Conservation (phyloP, 1,140 invertebrate genomes). For the Drosophila lini region DNA sequence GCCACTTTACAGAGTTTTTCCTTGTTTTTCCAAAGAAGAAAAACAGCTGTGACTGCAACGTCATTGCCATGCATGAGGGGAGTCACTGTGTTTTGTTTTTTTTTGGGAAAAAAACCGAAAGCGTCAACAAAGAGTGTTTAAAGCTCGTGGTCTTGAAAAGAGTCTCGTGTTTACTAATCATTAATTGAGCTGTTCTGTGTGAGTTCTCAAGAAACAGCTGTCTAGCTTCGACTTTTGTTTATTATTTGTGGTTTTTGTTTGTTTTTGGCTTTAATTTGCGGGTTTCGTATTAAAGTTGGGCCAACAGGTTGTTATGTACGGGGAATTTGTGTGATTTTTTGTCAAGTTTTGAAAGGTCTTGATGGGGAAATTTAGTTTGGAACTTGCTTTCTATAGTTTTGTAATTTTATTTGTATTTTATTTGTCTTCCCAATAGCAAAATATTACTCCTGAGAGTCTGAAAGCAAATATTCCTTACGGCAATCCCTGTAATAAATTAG, state of each 20-base stretch:
- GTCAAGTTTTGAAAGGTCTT: no score
- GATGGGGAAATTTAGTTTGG: background rate
- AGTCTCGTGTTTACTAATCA: background rate
- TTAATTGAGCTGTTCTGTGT: background rate
- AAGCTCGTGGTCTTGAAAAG: slow-evolving; percentile 13
- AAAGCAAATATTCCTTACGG: slow-evolving; percentile 6
- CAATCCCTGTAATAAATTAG: slow-evolving; percentile 63
- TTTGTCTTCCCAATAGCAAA: background rate
- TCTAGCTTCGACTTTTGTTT: background rate
- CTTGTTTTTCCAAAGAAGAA: slow-evolving; percentile 7
- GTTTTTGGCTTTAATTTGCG: background rate
- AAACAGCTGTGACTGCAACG: slow-evolving; percentile 27
- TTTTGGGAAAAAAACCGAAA: slow-evolving; percentile 7
- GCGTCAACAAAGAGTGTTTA: slow-evolving; percentile 1
- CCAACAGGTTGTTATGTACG: background rate
- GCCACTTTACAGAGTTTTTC: background rate
- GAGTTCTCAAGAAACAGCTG: slow-evolving; percentile 11
- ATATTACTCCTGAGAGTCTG: background rate
- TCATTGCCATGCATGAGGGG: background rate
- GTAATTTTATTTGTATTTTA: background rate
- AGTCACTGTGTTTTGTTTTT: background rate
- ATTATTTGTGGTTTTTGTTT: slow-evolving; percentile 3
- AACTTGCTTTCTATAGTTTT: background rate
- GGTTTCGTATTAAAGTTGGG: background rate
- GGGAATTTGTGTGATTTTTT: background rate